Conservation (phyloP, 2,113 vertebrate genomes). For the Ictalurus punctatus region DNA sequence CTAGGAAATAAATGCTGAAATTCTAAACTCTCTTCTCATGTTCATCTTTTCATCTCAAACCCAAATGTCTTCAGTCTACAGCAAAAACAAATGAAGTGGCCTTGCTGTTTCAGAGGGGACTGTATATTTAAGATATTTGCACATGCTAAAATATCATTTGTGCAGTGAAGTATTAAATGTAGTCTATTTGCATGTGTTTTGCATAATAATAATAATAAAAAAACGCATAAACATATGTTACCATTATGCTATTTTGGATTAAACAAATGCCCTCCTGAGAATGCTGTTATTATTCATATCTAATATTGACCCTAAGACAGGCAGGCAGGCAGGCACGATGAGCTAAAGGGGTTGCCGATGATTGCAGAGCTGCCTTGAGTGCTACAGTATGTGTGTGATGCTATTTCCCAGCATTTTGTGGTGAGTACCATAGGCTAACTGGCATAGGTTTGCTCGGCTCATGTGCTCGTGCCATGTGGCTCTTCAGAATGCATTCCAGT, state of each 20-base stretch:
- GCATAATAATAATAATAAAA: background rate
- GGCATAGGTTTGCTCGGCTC: slow-evolving; percentile 50
- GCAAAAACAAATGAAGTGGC: no score
- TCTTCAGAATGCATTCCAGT: slow-evolving; percentile 57
- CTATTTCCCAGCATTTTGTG: slow-evolving; percentile 49
- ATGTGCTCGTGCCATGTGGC: slow-evolving; percentile 57
- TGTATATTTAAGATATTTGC: background rate
- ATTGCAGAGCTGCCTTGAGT: slow-evolving; percentile 17
- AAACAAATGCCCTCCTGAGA: slow-evolving; percentile 15
- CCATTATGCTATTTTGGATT: background rate
- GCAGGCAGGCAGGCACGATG: background rate
- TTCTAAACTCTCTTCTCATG: no score
- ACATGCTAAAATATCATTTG: background rate
- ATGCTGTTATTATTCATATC: slow-evolving; percentile 2
- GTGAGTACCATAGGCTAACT: slow-evolving; percentile 24
- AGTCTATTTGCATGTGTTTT: background rate
- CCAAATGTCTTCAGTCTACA: no score
- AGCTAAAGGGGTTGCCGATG: background rate
- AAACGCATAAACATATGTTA: slow-evolving; percentile 4
- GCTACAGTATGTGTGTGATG: slow-evolving; percentile 52
- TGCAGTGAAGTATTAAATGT: background rate
- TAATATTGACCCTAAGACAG: slow-evolving; percentile 12
- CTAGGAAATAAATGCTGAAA: no score
- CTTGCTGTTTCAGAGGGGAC: no score
- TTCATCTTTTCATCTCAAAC: no score